phyloP scores from a whole-genome alignment of 2,797 vertebrate genomes.

The Danio jaintianensis region DNA sequence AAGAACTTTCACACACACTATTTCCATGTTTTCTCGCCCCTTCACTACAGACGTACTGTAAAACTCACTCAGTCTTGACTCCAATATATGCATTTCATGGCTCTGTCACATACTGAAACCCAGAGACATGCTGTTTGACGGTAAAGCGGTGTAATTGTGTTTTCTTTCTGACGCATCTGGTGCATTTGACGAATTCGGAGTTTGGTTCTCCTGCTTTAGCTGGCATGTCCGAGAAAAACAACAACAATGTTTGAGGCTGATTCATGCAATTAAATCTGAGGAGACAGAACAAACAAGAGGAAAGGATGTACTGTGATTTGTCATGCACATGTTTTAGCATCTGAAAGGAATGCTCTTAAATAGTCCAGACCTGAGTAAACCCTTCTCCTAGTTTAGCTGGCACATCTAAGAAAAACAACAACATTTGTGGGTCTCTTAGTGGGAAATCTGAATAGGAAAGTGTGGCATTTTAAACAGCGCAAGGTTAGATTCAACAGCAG shows the following conservation, averaged over 20 bases:
- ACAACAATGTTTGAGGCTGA: constrained; percentile 21
- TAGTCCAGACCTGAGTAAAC: constrained; percentile 35
- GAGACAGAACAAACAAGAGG: background rate
- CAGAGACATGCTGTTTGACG: background rate
- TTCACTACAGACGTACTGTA: constrained; percentile 15
- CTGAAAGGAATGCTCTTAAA: constrained; percentile 26
- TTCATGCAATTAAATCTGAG: background rate
- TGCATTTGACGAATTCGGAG: constrained; percentile 20
- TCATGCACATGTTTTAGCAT: background rate
- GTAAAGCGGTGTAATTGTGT: constrained; percentile 12
- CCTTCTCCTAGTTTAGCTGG: constrained; percentile 34
- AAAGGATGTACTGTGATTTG: constrained; percentile 15
- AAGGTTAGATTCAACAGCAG: constrained; percentile 36
- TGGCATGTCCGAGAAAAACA: constrained; percentile 46
- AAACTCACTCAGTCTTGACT: background rate
- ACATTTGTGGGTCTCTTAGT: constrained; percentile 42
- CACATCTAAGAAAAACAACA: constrained; percentile 46
- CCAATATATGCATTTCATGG: constrained; percentile 4
- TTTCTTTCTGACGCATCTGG: constrained; percentile 35
- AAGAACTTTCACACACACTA: constrained; percentile 10
- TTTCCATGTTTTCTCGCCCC: constrained; percentile 13
- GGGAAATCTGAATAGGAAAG: constrained; percentile 42
- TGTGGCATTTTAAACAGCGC: constrained; percentile 34
- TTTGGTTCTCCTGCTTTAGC: constrained; percentile 1
- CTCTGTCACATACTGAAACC: background rate